A percentile compares a stretch with the other conserved stretches of the same genome.
Conservation (phyloP, 2,113 vertebrate genomes). For the Alectura lathami region DNA sequence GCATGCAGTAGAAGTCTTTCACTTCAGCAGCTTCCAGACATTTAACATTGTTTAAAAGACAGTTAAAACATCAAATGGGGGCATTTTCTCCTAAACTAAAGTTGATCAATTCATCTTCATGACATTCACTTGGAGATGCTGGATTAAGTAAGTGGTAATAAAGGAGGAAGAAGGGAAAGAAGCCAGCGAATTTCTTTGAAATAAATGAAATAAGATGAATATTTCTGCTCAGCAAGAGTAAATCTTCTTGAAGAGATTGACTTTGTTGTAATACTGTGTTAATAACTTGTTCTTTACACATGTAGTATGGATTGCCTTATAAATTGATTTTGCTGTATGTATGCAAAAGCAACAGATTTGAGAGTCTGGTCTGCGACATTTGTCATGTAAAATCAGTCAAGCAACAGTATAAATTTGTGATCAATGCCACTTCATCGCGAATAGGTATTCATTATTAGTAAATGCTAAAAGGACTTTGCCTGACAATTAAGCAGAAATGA, state of each 20-base stretch:
- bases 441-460: slow-evolving; percentile 67
- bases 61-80: slow-evolving; percentile 51
- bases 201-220: slow-evolving; percentile 58
- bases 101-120: slow-evolving; percentile 52
- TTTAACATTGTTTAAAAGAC: slow-evolving; percentile 74
- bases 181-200: slow-evolving; percentile 5
- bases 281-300: slow-evolving; percentile 53
- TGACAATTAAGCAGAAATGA: slow-evolving; percentile 59
- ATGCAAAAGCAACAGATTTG: slow-evolving; percentile 56
- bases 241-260: slow-evolving; percentile 13
- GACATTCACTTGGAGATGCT: background rate
- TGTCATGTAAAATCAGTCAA: slow-evolving; percentile 41
- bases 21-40: slow-evolving; percentile 60
- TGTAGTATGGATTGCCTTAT: slow-evolving; percentile 64
- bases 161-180: background rate
- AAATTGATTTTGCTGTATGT: slow-evolving; percentile 61
- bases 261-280: slow-evolving; percentile 38
- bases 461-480: slow-evolving; percentile 31
- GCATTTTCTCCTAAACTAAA: slow-evolving; percentile 68
- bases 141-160: background rate
- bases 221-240: slow-evolving; percentile 14
- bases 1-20: slow-evolving; percentile 64
- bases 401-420: slow-evolving; percentile 47
- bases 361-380: slow-evolving; percentile 24
- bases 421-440: slow-evolving; percentile 55